These are phyloP conservation scores for Dysmachus trigonus DNA, from an alignment of 2,888 invertebrate species.

Conservation along the genomic window DNA sequence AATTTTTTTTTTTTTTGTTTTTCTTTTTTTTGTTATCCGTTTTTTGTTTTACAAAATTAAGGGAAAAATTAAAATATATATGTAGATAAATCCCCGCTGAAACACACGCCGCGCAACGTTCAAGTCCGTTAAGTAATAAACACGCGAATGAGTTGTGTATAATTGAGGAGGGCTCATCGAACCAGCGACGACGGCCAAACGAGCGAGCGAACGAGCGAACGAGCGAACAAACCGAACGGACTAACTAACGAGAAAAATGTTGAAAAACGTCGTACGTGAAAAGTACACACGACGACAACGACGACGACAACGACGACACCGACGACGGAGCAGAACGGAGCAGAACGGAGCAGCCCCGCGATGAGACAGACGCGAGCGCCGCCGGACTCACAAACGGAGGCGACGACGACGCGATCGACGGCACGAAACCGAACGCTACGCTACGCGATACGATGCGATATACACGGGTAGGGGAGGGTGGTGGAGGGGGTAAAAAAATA, in stretches of 20 bases:
- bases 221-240: neutral
- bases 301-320: neutral
- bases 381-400: neutral
- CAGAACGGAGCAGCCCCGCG: neutral
- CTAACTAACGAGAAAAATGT: neutral
- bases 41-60: too few species aligned
- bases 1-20: neutral
- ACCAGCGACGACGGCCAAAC: neutral
- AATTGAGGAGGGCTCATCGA: slow-evolving; percentile 43
- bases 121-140: slow-evolving; percentile 41
- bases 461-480: too few species aligned
- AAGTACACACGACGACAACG: neutral
- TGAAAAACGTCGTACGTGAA: neutral
- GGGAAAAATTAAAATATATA: neutral
- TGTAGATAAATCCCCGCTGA: neutral
- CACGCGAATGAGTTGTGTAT: slow-evolving; percentile 42
- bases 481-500: too few species aligned
- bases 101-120: slow-evolving; percentile 27
- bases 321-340: neutral
- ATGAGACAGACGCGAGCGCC: neutral
- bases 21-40: neutral
- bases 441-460: neutral
- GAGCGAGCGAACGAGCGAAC: neutral
- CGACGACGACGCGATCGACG: neutral
- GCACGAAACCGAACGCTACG: neutral